phyloP scores from a whole-genome alignment of 2,113 vertebrate genomes.

The Heterotilapia buettikoferi region DNA sequence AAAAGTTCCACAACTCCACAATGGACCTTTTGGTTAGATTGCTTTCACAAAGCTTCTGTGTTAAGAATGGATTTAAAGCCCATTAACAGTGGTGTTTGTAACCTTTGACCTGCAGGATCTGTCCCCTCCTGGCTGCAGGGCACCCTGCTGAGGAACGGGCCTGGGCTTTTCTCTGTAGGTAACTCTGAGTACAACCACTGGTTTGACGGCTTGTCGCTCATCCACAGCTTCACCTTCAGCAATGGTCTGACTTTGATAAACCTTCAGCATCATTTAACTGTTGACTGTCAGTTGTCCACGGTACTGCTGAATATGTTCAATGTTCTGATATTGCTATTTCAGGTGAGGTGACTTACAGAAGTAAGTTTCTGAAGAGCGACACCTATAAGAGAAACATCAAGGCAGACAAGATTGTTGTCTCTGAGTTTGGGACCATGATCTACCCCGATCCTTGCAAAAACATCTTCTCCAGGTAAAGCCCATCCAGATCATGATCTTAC shows the following conservation, averaged over 20 bases:
- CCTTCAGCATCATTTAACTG: neutral
- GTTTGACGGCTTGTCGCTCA: slow-evolving; percentile 90
- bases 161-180: slow-evolving; percentile 84
- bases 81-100: neutral
- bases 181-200: slow-evolving; percentile 86
- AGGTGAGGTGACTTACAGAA: slow-evolving; percentile 91
- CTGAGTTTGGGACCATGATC: slow-evolving; percentile 93
- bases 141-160: slow-evolving; percentile 85
- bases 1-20: neutral
- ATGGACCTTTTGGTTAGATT: neutral
- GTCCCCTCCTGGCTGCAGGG: slow-evolving; percentile 87
- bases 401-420: slow-evolving; percentile 86
- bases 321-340: neutral
- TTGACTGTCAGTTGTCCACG: neutral
- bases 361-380: slow-evolving; percentile 86
- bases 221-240: slow-evolving; percentile 88
- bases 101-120: slow-evolving; percentile 48
- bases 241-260: slow-evolving; percentile 69
- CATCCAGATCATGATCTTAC: neutral
- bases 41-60: neutral
- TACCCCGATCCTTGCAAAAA: slow-evolving; percentile 94
- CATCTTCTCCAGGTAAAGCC: slow-evolving; percentile 86
- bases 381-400: slow-evolving; percentile 80
- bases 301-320: neutral
- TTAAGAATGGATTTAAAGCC: neutral